Percentiles rank a stretch among this genome's conserved stretches.
These are phyloP conservation scores for Helleia helle DNA, from an alignment of 2,888 invertebrate genomes.

Conservation along the genomic window DNA sequence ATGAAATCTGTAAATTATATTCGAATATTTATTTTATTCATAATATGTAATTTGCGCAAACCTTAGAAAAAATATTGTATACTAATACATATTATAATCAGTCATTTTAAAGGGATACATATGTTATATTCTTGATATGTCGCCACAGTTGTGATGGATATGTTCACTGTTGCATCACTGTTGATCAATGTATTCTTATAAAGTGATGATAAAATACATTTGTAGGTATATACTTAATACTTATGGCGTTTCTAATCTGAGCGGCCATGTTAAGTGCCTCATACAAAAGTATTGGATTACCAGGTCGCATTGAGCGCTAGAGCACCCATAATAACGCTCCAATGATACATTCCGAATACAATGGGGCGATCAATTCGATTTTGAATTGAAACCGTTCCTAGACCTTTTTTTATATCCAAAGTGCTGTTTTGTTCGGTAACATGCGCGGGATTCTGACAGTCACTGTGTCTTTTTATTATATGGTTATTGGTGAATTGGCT, in stretches of 20 bases:
- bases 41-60: no score
- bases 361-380: conserved; percentile 74
- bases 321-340: conserved; percentile 70
- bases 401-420: conserved; percentile 65
- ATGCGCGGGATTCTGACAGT: conserved; percentile 70
- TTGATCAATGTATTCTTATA: no score
- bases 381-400: conserved; percentile 74
- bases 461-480: conserved; percentile 65
- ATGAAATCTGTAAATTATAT: no score
- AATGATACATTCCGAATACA: conserved; percentile 75
- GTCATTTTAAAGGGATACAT: no score
- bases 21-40: no score
- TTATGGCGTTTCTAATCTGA: conserved; percentile 49
- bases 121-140: no score
- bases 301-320: conserved; percentile 63
- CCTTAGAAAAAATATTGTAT: no score
- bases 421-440: conserved; percentile 73
- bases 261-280: conserved; percentile 61
- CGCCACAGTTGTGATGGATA: no score
- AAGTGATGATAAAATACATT: no score
- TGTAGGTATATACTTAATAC: no score
- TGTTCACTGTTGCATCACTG: no score
- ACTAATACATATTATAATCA: no score
- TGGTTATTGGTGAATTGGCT: conserved; percentile 34
- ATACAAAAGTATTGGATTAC: conserved; percentile 75